Percentiles rank a stretch among this genome's conserved stretches.
Evolutionary conservation across 2,888 invertebrate species (phyloP).

Genomic region (Drosophila falleni): DNA sequence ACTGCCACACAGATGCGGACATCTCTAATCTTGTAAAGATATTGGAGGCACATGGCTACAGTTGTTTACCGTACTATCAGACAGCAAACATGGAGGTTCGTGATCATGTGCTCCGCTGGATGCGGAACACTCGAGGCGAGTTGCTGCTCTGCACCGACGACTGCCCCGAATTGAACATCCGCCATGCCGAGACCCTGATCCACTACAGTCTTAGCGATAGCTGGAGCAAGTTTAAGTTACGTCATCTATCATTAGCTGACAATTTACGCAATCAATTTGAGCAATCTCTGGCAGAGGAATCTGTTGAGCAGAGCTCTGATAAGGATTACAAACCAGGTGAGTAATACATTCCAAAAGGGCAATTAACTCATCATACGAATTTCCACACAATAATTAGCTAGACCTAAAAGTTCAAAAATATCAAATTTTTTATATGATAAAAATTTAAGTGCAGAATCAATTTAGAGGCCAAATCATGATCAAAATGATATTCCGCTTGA

Average conservation of each 20-base stretch:
- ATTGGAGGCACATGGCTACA: constrained; percentile 9
- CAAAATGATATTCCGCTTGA: too few relatives aligned
- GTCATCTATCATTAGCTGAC: constrained; percentile 42
- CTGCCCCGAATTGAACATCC: constrained; percentile 64
- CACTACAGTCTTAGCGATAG: constrained; percentile 55
- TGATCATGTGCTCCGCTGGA: constrained; percentile 50
- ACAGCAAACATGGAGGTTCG: constrained; percentile 19
- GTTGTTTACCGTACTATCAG: constrained; percentile 60
- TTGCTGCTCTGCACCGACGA: constrained; percentile 59
- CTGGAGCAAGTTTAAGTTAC: constrained; percentile 63
- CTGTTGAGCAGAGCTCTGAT: not conserved
- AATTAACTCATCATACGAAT: too few relatives aligned
- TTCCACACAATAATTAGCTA: too few relatives aligned
- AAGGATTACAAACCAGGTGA: constrained; percentile 8
- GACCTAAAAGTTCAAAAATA: too few relatives aligned
- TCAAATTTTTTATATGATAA: too few relatives aligned
- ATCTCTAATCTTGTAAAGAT: constrained; percentile 33
- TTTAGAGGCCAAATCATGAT: too few relatives aligned
- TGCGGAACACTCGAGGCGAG: constrained; percentile 17
- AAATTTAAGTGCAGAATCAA: too few relatives aligned
- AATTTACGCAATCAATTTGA: constrained; percentile 48
- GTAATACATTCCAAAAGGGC: not conserved
- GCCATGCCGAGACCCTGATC: constrained; percentile 57
- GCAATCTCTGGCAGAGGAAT: not conserved
- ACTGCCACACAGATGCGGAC: constrained; percentile 48